Evolutionary conservation across 2,797 vertebrate genomes (phyloP).

Genomic region (Gambusia yucatana): DNA sequence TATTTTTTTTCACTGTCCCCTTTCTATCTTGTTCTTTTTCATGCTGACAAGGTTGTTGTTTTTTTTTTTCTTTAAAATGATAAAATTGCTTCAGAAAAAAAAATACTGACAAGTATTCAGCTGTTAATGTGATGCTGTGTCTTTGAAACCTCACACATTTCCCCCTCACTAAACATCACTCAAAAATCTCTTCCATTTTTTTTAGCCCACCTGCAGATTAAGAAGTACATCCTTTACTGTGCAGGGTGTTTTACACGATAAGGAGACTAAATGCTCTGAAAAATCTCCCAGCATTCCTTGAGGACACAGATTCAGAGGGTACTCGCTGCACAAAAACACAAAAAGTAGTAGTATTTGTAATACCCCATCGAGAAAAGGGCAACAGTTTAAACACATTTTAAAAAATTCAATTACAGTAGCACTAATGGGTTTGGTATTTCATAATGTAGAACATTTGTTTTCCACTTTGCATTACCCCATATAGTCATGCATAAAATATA

Average conservation of each 20-base stretch:
- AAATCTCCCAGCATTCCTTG: slow-evolving; percentile 41
- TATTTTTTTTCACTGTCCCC: slow-evolving; percentile 25
- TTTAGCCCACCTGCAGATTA: slow-evolving; percentile 36
- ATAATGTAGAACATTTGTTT: not conserved
- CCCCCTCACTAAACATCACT: slow-evolving; percentile 38
- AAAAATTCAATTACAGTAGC: not conserved
- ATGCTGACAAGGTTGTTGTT: slow-evolving; percentile 5
- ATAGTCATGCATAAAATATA: not conserved
- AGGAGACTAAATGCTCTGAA: slow-evolving; percentile 29
- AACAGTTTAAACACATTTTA: not conserved
- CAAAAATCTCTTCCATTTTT: slow-evolving; percentile 32
- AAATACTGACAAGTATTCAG: not conserved
- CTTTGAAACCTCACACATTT: slow-evolving; percentile 39
- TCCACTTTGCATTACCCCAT: not conserved
- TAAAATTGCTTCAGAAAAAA: not conserved
- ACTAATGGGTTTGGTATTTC: not conserved
- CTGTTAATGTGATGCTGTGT: slow-evolving; percentile 11
- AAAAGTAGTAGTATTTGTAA: slow-evolving; percentile 15
- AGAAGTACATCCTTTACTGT: slow-evolving; percentile 29
- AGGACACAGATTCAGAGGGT: slow-evolving; percentile 32
- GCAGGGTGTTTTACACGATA: slow-evolving; percentile 41
- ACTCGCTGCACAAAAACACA: slow-evolving; percentile 21
- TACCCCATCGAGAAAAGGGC: slow-evolving; percentile 2
- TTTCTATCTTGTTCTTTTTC: slow-evolving; percentile 19
- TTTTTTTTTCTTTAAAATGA: not conserved